Evolutionary conservation across 2,797 vertebrate species (phyloP).

Genomic region (Cyprinodon diabolis): DNA sequence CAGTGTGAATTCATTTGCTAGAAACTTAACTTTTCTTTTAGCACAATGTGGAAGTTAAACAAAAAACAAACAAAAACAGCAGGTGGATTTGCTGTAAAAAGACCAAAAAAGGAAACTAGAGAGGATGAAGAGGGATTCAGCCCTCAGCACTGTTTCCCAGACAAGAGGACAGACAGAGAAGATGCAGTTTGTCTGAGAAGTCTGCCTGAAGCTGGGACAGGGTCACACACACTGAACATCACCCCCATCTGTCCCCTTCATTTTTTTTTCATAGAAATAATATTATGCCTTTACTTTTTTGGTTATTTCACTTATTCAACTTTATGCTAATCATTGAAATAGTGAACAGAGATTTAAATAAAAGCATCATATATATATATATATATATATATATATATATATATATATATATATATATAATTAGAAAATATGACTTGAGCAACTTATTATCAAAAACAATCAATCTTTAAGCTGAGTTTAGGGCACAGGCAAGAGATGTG

Average conservation of each 20-base stretch:
- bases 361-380: neutral
- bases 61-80: neutral
- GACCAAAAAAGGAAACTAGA: neutral
- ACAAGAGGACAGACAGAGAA: conserved; percentile 51
- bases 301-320: neutral
- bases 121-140: conserved; percentile 10
- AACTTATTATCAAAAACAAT: conserved; percentile 4
- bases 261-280: conserved; percentile 14
- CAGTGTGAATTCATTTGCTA: neutral
- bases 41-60: neutral
- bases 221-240: conserved; percentile 23
- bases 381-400: neutral
- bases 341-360: neutral
- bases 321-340: too few relatives aligned
- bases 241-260: conserved; percentile 4
- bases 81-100: neutral
- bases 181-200: conserved; percentile 45
- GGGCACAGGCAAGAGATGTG: conserved; percentile 12
- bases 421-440: neutral
- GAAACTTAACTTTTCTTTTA: neutral
- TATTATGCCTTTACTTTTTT: neutral
- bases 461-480: neutral
- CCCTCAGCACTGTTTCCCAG: conserved; percentile 47
- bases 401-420: too few relatives aligned
- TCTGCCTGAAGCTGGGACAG: conserved; percentile 32